Base-by-base conservation (phyloP, 1,140 invertebrate species). In the Dufourea novaeangliae region DNA sequence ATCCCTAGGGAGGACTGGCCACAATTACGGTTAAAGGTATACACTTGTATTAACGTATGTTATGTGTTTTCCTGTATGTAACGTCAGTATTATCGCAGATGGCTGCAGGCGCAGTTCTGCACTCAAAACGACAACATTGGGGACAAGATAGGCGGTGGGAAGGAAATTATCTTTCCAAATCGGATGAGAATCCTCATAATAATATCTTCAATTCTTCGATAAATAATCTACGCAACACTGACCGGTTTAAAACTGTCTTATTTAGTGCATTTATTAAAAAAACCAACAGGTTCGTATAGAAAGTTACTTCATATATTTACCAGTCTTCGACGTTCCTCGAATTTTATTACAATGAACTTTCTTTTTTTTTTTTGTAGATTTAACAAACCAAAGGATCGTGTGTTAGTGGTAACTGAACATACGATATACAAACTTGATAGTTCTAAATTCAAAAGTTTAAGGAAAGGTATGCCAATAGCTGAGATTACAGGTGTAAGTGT, bases 391-490 rank as follows among this genome's bases (percentile, higher is more conserved):
- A 96, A 97, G 0, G 97, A 98, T 87, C 94, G 98, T 61, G 97
- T 97, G 6, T 90, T 99, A 61, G 93, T 99, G 12, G 93, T 99
- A 54, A 99, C 98, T 0, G 98, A 99, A 83, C 94, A 95, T 10
- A 94, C 94, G 32, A 95, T 99, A 78, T 98, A 97, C 90, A 99
- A 99, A 91, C 92, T 99, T 79, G 98, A 99, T 81, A 94, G 93
- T 32, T 94, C 94, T 52, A 97, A 96, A 79, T 99, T 99, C 90
- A 98, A 97, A 87, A 95, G 95, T 37, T 95, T 99, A 94, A 97
- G 96, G 87, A 96, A 97, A 83, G 96, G 96, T 22, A 96, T 96
- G 87, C 94, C 94, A 5, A 95, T 98, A 57, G 93, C 94, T 63
- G 96, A 97, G 92, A 93, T 98, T 6, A 96, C 96, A n/a, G 96